These are phyloP conservation scores for Xiphorhynchus elegans DNA, from an alignment of 2,113 vertebrate genomes.

Conservation along the genomic window DNA sequence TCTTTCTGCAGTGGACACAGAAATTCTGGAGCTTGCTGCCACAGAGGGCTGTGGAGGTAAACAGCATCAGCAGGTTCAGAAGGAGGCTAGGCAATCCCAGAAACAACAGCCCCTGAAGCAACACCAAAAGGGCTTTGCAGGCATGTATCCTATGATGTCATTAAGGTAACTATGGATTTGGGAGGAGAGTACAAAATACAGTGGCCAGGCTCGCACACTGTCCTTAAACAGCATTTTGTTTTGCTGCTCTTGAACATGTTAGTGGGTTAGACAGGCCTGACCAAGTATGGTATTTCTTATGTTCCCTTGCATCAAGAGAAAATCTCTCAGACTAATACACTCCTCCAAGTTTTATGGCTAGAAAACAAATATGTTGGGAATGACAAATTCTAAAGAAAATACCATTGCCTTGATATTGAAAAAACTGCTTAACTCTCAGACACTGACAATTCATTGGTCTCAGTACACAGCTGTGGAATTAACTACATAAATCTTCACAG, in stretches of 20 bases:
- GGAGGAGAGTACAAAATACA: background rate
- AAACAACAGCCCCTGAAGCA: background rate
- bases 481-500: background rate
- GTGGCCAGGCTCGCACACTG: background rate
- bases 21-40: background rate
- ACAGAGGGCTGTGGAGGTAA: background rate
- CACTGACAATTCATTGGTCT: background rate
- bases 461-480: background rate
- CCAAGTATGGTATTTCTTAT: background rate
- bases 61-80: background rate
- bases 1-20: background rate
- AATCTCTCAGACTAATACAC: background rate
- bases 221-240: background rate
- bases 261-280: background rate
- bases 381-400: background rate
- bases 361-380: background rate
- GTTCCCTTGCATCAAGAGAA: background rate
- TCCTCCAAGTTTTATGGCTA: background rate
- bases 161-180: background rate
- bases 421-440: background rate
- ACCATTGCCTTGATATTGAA: background rate
- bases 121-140: background rate
- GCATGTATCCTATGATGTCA: background rate
- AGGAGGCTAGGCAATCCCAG: background rate
- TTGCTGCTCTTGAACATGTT: background rate